Evolutionary conservation across 2,888 invertebrate species (phyloP), one percentile per base, ranked within the genome.

Genomic region (Caenorhabditis sp.): DNA sequence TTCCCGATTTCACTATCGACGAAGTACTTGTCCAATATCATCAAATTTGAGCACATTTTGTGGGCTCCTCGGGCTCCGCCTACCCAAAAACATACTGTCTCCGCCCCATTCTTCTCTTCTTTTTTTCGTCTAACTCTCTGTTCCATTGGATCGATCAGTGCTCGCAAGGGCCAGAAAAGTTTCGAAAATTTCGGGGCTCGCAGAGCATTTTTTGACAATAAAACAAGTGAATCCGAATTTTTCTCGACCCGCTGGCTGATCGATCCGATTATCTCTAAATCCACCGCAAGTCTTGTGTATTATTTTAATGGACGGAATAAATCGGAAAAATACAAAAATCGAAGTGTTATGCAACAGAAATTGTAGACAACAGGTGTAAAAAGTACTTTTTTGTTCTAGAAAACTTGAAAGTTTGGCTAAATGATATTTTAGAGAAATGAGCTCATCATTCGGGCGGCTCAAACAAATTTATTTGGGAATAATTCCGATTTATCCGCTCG

Each of bases 401-500:
- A 50, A 32, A 32, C 13, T 26, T 6, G 6, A 1, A 24, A 17
- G 15, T 45, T 32, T 35, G 35, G 46, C n/a, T n/a, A n/a, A n/a
- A n/a, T n/a, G n/a, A n/a, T n/a, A n/a, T n/a, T n/a, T n/a, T n/a
- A n/a, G n/a, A n/a, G n/a, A n/a, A 20, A 74, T 74, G 74, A 35
- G 61, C 15, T 35, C 66, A 0, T 20, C 62, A 24, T 74, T 39
- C 37, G 26, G 48, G 24, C 35, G 78, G 24, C 26, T 77, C 9
- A 80, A 78, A 37, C 82, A 83, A 53, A 37, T 74, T 15, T 84
- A 84, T 43, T 48, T 80, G 32, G 65, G 73, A 7, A 52, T 75
- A 9, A 81, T 84, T 32, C 82, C 84, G 9, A 75, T 72, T 26
- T 79, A 73, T 39, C 82, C 82, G 1, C 56, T 81, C 11, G 84